Base-by-base conservation (phyloP, 2,113 vertebrate genomes). In the Orientallactaga bullata region DNA sequence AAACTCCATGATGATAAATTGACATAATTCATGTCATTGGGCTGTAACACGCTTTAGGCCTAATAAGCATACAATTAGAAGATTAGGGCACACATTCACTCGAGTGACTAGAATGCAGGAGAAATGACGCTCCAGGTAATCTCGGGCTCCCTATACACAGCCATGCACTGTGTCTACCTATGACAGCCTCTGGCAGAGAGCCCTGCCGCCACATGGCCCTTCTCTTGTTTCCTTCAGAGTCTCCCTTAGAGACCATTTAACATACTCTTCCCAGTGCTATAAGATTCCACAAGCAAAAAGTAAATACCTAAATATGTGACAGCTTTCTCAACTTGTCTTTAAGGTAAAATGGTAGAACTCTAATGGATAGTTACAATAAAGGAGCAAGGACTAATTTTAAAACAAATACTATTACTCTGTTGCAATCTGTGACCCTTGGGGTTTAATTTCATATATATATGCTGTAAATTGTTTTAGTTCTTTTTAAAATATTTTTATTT, bases 1-100 rank as follows among this genome's bases (percentile, higher is more conserved):
- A 35, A 4, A 85, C 42, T 47, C 58, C 37, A 23, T 35, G 32
- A 85, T 73, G 26, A 73, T 13, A 6, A 42, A 63, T 8, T 37
- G 16, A 61, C 23, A 17, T 0, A 4, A 79, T 35, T 21, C 30
- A 0, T 16, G 24, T 20, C 32, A 16, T 0, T 0, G 0, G 35
- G 35, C n/a, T 65, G 10, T n/a, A 61, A 5, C 39, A 23, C 20
- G n/a, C 35, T 0, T n/a, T 63, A 21, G 10, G 6, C n/a, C 28
- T 39, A 79, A 66, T 1, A 77, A 39, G 2, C 30, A 16, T 23
- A 24, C 23, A 58, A 4, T 28, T 12, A 72, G 28, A 61, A 51
- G 71, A 66, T 7, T 6, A 10, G 30, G 15, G 26, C 24, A 20
- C 24, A 16, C 10, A 32, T 63, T 60, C 35, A 3, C 83, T 60